phyloP scores from a whole-genome alignment of 2,797 vertebrate genomes.

The Darevskia nairensis region DNA sequence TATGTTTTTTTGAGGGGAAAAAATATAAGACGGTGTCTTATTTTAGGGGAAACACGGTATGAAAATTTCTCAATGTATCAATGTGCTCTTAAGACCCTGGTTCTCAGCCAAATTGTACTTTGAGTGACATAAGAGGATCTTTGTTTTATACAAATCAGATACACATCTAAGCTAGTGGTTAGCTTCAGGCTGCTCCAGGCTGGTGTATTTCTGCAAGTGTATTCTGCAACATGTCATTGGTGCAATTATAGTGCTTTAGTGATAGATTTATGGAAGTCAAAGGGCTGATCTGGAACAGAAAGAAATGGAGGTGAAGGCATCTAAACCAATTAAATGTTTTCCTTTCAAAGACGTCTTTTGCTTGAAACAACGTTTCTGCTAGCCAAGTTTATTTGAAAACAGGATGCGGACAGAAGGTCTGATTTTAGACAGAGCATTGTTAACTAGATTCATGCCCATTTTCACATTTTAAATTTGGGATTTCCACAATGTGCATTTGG shows the following conservation, averaged over 20 bases:
- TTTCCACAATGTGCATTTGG: conserved; percentile 69
- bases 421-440: conserved; percentile 52
- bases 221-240: too few relatives aligned
- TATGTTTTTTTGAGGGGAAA: too few relatives aligned
- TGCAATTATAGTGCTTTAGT: too few relatives aligned
- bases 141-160: background rate
- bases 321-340: conserved; percentile 22
- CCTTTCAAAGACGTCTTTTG: conserved; percentile 32
- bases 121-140: background rate
- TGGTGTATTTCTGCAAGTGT: too few relatives aligned
- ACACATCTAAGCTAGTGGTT: background rate
- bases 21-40: too few relatives aligned
- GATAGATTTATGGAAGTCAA: too few relatives aligned
- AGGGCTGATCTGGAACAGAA: background rate
- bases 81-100: background rate
- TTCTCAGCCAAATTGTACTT: conserved; percentile 10
- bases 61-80: conserved; percentile 20
- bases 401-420: conserved; percentile 61
- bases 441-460: conserved; percentile 46
- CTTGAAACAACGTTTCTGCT: conserved; percentile 37
- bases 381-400: conserved; percentile 61
- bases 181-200: background rate
- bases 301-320: conserved; percentile 38
- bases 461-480: conserved; percentile 68
- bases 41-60: too few relatives aligned